Conservation (phyloP, 1,140 invertebrate genomes). For the Drosophila arizonae region DNA sequence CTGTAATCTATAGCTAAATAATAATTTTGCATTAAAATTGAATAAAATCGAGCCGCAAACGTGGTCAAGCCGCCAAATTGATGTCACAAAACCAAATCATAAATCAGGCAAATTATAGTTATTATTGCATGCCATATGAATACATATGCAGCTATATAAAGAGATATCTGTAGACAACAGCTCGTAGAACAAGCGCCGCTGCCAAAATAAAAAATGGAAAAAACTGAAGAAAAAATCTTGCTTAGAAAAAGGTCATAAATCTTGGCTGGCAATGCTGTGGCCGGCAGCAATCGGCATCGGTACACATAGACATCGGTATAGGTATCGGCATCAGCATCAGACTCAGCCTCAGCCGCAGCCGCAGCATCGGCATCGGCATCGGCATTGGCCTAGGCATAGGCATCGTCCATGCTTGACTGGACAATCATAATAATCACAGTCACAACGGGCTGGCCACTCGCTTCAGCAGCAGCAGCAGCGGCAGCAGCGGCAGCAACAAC, state of each 20-base stretch:
- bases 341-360: neutral
- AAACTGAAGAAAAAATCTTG: conserved; percentile 1
- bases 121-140: conserved; percentile 63
- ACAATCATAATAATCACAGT: conserved; percentile 80
- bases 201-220: conserved; percentile 5
- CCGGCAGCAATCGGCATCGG: conserved; percentile 38
- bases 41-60: neutral
- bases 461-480: conserved; percentile 37
- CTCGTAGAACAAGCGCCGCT: conserved; percentile 71
- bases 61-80: conserved; percentile 62
- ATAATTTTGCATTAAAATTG: conserved; percentile 12
- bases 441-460: conserved; percentile 48
- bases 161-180: conserved; percentile 57
- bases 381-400: conserved; percentile 33
- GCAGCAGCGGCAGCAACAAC: conserved; percentile 44
- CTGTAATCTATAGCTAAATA: neutral
- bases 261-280: conserved; percentile 64
- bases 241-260: conserved; percentile 72
- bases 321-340: conserved; percentile 36
- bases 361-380: conserved; percentile 9
- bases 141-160: conserved; percentile 30
- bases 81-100: conserved; percentile 76
- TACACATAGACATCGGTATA: conserved; percentile 13
- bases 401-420: conserved; percentile 78
- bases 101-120: conserved; percentile 79